A percentile compares a stretch with the other conserved stretches of the same genome.
phyloP scores from a whole-genome alignment of 2,113 vertebrate species.

The Anarrhichthys ocellatus region DNA sequence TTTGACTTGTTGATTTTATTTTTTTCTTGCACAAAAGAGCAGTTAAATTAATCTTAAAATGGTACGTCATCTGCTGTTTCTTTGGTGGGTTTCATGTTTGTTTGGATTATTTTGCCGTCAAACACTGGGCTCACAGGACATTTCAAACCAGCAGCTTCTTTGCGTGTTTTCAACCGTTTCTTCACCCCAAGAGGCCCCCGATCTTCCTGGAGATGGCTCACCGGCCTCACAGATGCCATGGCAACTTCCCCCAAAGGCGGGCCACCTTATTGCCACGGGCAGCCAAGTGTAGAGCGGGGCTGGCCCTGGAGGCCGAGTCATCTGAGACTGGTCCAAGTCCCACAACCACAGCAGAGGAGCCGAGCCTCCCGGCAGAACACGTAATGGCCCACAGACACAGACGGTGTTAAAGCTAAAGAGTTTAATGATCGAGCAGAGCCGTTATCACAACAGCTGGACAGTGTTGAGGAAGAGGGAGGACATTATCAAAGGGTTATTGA shows the following conservation, averaged over 20 bases:
- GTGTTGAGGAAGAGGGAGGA: neutral
- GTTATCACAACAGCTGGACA: neutral
- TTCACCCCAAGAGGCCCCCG: slow-evolving; percentile 34
- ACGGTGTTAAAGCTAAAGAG: neutral
- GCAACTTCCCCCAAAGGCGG: slow-evolving; percentile 65
- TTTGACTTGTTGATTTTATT: neutral
- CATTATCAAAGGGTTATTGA: neutral
- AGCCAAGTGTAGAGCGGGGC: slow-evolving; percentile 11
- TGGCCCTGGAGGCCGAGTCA: slow-evolving; percentile 39
- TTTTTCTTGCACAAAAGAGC: neutral
- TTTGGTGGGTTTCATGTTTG: slow-evolving; percentile 20
- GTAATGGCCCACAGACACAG: slow-evolving; percentile 26
- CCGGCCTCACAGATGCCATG: slow-evolving; percentile 49
- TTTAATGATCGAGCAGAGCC: neutral
- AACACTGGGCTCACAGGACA: slow-evolving; percentile 41
- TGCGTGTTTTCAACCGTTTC: slow-evolving; percentile 36
- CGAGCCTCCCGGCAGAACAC: slow-evolving; percentile 19
- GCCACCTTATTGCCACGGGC: slow-evolving; percentile 42
- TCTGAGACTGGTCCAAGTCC: slow-evolving; percentile 49
- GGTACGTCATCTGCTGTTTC: neutral
- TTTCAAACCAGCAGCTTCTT: slow-evolving; percentile 42
- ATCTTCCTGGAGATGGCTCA: slow-evolving; percentile 61
- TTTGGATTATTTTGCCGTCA: slow-evolving; percentile 21
- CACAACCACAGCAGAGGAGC: slow-evolving; percentile 23
- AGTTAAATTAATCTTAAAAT: neutral